phyloP scores from a whole-genome alignment of 2,888 invertebrate genomes.

The Dolomedes plantarius region DNA sequence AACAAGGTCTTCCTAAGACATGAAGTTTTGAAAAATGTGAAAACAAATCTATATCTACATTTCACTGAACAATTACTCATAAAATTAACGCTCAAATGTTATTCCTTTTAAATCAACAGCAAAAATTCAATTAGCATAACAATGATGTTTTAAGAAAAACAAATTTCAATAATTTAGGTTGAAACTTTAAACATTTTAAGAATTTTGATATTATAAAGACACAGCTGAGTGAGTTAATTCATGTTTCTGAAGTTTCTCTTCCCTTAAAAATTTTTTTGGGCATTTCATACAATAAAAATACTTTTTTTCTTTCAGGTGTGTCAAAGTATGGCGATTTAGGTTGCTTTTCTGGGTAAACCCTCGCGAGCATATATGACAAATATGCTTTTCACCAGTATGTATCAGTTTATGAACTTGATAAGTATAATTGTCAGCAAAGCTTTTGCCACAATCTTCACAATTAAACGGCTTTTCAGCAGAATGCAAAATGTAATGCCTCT shows the following conservation, averaged over 20 bases:
- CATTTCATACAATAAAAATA: slow-evolving; percentile 53
- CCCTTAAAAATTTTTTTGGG: slow-evolving; percentile 52
- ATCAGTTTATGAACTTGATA: slow-evolving; percentile 53
- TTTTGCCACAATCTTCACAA: slow-evolving; percentile 60
- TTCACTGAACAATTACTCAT: too few relatives aligned
- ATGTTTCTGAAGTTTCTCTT: slow-evolving; percentile 61
- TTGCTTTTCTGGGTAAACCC: slow-evolving; percentile 66
- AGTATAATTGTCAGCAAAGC: slow-evolving; percentile 64
- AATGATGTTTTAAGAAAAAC: too few relatives aligned
- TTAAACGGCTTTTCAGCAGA: slow-evolving; percentile 54
- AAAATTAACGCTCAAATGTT: too few relatives aligned
- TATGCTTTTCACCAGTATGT: slow-evolving; percentile 58
- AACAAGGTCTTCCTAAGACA: too few relatives aligned
- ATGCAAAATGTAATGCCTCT: slow-evolving; percentile 55
- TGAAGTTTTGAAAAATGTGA: too few relatives aligned
- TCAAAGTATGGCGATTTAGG: slow-evolving; percentile 36
- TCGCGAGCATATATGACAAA: slow-evolving; percentile 45
- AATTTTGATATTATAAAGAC: neutral
- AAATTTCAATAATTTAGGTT: too few relatives aligned
- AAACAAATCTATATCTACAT: too few relatives aligned
- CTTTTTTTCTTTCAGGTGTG: slow-evolving; percentile 53
- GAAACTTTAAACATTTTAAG: neutral
- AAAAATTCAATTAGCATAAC: too few relatives aligned
- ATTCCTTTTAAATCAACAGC: too few relatives aligned
- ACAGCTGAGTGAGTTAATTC: slow-evolving; percentile 27